Evolutionary conservation across 2,888 invertebrate genomes (phyloP).

Genomic region (Drosophila maculinotata): DNA sequence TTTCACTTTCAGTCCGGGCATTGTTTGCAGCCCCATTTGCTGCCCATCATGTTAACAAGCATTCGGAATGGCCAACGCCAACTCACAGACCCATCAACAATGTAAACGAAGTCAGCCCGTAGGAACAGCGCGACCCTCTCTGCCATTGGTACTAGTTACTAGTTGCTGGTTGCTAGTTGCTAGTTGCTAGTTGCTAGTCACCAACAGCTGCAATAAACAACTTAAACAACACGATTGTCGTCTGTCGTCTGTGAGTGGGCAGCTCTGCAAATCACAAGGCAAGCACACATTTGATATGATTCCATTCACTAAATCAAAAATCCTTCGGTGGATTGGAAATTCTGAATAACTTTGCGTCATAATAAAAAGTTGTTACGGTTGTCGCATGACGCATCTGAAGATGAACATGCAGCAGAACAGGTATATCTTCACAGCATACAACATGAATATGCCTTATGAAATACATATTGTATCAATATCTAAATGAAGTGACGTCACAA

Average conservation of each 20-base stretch:
- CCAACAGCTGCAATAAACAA: conserved; percentile 58
- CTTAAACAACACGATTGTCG: conserved; percentile 52
- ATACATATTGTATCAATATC: conserved; percentile 22
- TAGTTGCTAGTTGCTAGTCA: conserved; percentile 1
- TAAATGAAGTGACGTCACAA: conserved; percentile 66
- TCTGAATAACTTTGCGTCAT: conserved; percentile 37
- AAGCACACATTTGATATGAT: conserved; percentile 12
- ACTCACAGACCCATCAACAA: conserved; percentile 61
- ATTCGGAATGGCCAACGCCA: conserved; percentile 38
- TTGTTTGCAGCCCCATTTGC: conserved; percentile 63
- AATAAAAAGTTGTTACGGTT: conserved; percentile 27
- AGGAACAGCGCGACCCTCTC: conserved; percentile 18
- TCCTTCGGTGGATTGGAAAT: conserved; percentile 17
- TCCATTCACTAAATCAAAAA: conserved; percentile 19
- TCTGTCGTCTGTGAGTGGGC: conserved; percentile 53
- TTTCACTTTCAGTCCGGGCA: conserved; percentile 71
- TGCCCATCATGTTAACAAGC: conserved; percentile 79
- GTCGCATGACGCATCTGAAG: conserved; percentile 41
- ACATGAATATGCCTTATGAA: conserved; percentile 33
- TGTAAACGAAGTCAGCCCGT: conserved; percentile 66
- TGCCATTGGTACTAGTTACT: conserved; percentile 19
- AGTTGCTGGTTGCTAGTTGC: too few species aligned
- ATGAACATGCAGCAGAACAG: conserved; percentile 48
- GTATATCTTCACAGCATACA: conserved; percentile 22
- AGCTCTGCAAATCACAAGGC: conserved; percentile 42